Conservation (phyloP, 2,888 invertebrate species). For the Melipona bicolor region DNA sequence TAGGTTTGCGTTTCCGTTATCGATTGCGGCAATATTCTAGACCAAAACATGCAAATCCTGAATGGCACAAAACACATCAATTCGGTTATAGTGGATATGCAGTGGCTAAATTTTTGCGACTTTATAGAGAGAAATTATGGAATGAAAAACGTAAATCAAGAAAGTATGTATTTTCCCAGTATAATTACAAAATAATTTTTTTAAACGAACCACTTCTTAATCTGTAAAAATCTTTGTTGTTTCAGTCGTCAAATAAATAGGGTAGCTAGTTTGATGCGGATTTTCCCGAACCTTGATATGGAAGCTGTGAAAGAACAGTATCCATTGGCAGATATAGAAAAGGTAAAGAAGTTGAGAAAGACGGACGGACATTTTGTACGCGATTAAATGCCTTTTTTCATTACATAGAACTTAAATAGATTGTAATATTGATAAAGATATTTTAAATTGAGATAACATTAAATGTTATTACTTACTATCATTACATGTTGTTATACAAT, state of each 20-base stretch:
- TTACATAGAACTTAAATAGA: not conserved
- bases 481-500: not conserved
- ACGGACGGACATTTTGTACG: constrained; percentile 88
- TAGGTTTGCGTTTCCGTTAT: constrained; percentile 79
- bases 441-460: not conserved
- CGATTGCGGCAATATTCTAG: constrained; percentile 87
- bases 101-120: constrained; percentile 87
- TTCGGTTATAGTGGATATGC: constrained; percentile 87
- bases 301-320: constrained; percentile 89
- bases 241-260: constrained; percentile 78
- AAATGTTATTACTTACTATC: not conserved
- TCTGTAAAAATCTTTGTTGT: constrained; percentile 40
- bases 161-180: constrained; percentile 84
- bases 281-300: constrained; percentile 91
- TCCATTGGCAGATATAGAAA: constrained; percentile 91
- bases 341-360: constrained; percentile 86
- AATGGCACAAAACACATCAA: constrained; percentile 87
- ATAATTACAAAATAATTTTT: not conserved
- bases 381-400: constrained; percentile 38
- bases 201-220: not conserved
- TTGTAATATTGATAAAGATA: not conserved
- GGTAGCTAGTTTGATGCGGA: constrained; percentile 85
- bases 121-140: constrained; percentile 89
- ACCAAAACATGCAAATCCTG: constrained; percentile 88
- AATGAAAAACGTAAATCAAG: constrained; percentile 86